Conservation (phyloP, 2,888 invertebrate genomes). For the Agrenia bidenticulata region DNA sequence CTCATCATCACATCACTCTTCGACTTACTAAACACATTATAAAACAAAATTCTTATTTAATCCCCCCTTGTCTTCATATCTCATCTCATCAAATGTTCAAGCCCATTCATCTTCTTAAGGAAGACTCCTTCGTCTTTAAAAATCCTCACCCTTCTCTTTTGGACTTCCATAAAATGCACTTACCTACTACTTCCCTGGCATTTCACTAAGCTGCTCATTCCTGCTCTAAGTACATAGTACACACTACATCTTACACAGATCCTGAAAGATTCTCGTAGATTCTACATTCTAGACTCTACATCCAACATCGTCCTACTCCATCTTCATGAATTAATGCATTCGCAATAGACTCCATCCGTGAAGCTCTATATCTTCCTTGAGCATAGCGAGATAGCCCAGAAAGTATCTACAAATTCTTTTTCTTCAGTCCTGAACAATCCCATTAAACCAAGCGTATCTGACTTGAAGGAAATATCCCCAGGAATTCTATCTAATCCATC, state of each 20-base stretch:
- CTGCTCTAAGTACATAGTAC: background rate
- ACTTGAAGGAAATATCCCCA: constrained; percentile 1
- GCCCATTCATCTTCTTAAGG: constrained; percentile 1
- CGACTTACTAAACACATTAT: background rate
- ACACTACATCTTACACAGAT: background rate
- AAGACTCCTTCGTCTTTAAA: background rate
- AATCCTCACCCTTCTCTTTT: background rate
- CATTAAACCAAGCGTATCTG: background rate
- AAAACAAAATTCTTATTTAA: constrained; percentile 12
- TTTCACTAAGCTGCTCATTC: background rate
- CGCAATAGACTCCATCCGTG: constrained; percentile 4
- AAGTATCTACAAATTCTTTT: background rate
- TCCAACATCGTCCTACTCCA: background rate
- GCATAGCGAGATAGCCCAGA: no score
- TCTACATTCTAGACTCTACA: no score
- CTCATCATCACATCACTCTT: no score
- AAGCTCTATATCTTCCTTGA: no score
- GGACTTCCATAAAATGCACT: background rate
- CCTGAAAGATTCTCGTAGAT: no score
- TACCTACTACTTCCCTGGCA: background rate
- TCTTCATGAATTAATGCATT: constrained; percentile 21
- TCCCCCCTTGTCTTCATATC: constrained; percentile 14
- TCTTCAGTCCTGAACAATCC: constrained; percentile 7
- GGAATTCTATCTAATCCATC: constrained; percentile 19
- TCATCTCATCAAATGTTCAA: constrained; percentile 13